phyloP scores from a whole-genome alignment of 2,797 vertebrate genomes.

The Danio tinwini region DNA sequence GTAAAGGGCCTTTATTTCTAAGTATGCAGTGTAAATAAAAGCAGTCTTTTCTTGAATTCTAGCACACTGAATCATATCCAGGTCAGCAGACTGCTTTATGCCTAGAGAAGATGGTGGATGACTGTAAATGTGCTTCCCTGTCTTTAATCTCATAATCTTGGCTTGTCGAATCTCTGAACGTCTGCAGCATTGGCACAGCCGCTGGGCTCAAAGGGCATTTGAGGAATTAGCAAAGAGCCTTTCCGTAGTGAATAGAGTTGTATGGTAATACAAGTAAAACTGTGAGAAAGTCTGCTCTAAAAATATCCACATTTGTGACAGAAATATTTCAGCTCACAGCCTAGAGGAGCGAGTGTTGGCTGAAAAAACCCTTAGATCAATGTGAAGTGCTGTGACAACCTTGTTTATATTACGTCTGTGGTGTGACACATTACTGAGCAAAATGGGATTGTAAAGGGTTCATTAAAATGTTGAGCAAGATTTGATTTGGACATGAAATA shows the following conservation, averaged over 20 bases:
- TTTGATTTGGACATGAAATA: no score
- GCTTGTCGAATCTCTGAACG: conserved; percentile 38
- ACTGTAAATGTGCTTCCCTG: conserved; percentile 42
- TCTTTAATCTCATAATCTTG: conserved; percentile 50
- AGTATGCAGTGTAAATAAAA: not conserved
- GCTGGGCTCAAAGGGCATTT: conserved; percentile 45
- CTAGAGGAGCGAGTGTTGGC: not conserved
- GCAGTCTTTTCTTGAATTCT: not conserved
- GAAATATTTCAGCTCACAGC: conserved; percentile 10
- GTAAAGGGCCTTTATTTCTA: no score
- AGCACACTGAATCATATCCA: conserved; percentile 43
- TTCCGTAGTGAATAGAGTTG: conserved; percentile 3
- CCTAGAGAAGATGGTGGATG: conserved; percentile 34
- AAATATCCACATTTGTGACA: not conserved
- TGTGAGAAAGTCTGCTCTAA: conserved; percentile 10
- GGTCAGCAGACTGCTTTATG: conserved; percentile 44
- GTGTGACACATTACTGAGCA: not conserved
- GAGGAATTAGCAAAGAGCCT: conserved; percentile 50
- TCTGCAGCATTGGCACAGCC: conserved; percentile 19
- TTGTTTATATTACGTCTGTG: not conserved
- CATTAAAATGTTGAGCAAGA: not conserved
- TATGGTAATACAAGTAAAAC: conserved; percentile 17
- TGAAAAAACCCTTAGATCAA: not conserved
- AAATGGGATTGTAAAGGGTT: not conserved
- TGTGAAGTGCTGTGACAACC: not conserved